Conservation (phyloP, 2,888 invertebrate genomes). For the Amphimallon solstitiale region DNA sequence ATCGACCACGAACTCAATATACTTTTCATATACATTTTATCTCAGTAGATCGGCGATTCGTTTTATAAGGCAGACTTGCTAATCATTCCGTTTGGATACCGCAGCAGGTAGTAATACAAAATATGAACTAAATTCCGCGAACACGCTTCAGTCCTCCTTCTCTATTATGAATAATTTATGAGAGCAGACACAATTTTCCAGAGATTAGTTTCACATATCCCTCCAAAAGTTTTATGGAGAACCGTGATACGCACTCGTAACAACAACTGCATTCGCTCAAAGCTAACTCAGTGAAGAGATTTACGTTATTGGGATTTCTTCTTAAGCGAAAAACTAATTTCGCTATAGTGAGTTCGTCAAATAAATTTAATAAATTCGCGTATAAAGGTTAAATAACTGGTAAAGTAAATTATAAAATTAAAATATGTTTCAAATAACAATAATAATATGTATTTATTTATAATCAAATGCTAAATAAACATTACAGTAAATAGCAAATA, state of each 20-base stretch:
- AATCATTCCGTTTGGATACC: slow-evolving; percentile 41
- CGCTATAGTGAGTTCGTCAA: too few species aligned
- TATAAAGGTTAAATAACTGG: too few species aligned
- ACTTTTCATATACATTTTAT: slow-evolving; percentile 12
- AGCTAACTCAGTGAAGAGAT: too few species aligned
- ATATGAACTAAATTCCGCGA: slow-evolving; percentile 25
- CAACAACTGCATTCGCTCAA: too few species aligned
- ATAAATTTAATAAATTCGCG: too few species aligned
- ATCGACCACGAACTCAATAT: background rate
- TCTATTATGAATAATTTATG: slow-evolving; percentile 54
- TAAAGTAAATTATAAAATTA: too few species aligned
- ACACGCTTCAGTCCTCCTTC: slow-evolving; percentile 6
- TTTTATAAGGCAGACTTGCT: slow-evolving; percentile 40
- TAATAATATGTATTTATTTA: too few species aligned
- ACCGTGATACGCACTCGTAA: background rate
- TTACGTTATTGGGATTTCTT: too few species aligned
- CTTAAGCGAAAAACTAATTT: too few species aligned
- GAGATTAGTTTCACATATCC: slow-evolving; percentile 48
- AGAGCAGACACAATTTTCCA: slow-evolving; percentile 52
- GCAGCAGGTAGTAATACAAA: slow-evolving; percentile 38
- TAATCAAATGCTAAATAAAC: too few species aligned
- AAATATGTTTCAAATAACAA: too few species aligned
- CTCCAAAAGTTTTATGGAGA: slow-evolving; percentile 8
- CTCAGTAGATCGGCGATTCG: slow-evolving; percentile 27
- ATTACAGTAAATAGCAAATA: too few species aligned